phyloP scores from a whole-genome alignment of 2,888 invertebrate species.

The Trachelus iudaicus region DNA sequence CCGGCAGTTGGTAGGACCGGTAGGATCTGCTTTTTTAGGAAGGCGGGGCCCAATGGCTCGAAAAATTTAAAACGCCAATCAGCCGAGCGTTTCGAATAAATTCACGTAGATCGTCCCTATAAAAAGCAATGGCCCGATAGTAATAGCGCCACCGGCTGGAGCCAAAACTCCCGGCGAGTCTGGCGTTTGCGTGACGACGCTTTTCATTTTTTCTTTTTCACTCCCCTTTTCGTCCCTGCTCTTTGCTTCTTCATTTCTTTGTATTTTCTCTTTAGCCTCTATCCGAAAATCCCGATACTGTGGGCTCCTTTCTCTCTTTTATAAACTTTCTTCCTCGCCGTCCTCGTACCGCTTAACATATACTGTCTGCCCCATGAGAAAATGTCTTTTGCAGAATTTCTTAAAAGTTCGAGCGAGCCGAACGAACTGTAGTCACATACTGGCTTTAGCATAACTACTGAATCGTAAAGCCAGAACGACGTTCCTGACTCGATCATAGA shows the following conservation, averaged over 20 bases:
- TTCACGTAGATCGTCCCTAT: conserved; percentile 51
- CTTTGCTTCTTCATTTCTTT: conserved; percentile 4
- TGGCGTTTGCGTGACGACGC: conserved; percentile 5
- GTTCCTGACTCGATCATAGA: no score
- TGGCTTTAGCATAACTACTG: no score
- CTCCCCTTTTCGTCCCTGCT: conserved; percentile 2
- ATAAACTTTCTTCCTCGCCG: no score
- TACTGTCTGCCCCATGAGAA: conserved; percentile 15
- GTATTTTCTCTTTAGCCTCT: conserved; percentile 6
- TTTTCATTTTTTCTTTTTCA: conserved; percentile 9
- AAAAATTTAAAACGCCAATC: conserved; percentile 61
- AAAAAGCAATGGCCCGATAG: conserved; percentile 58
- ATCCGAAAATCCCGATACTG: background rate
- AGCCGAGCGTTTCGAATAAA: conserved; percentile 53
- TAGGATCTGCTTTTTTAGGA: conserved; percentile 7
- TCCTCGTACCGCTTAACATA: conserved; percentile 28
- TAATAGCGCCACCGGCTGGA: conserved; percentile 45
- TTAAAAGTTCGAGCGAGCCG: background rate
- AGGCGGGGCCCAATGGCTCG: conserved; percentile 47
- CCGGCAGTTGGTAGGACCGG: conserved; percentile 5
- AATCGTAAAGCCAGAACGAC: no score
- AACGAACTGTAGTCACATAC: background rate
- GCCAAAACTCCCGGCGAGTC: conserved; percentile 43
- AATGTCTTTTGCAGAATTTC: conserved; percentile 43
- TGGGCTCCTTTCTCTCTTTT: no score